Evolutionary conservation across 2,797 vertebrate genomes (phyloP).

Genomic region (Falco berigora): DNA sequence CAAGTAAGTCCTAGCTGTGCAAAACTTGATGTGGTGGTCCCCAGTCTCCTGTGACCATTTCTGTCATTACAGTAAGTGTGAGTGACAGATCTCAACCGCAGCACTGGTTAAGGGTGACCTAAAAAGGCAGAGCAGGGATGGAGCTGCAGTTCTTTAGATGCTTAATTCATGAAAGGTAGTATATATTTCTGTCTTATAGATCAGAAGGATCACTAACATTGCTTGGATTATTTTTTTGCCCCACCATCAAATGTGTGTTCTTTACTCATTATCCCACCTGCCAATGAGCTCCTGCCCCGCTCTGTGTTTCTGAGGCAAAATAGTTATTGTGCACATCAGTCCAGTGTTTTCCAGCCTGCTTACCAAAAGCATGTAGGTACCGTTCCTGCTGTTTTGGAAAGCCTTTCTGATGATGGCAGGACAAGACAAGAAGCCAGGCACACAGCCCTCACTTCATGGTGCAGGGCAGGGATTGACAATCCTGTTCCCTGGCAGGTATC

Average conservation of each 20-base stretch:
- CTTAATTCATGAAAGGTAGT: neutral
- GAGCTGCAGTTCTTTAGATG: neutral
- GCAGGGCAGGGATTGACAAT: neutral
- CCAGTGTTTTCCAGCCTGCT: neutral
- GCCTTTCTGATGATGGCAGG: neutral
- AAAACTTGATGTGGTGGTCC: neutral
- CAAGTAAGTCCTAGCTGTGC: neutral
- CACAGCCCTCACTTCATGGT: neutral
- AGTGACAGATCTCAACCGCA: neutral
- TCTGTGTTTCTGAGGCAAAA: neutral
- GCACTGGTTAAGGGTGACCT: neutral
- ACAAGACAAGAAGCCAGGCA: neutral
- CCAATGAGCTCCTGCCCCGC: neutral
- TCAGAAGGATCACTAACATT: neutral
- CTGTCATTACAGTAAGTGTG: neutral
- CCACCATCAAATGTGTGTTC: neutral
- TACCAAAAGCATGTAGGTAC: fast-evolving
- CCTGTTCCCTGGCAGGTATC: neutral
- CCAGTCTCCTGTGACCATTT: neutral
- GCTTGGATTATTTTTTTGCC: neutral
- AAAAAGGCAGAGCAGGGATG: neutral
- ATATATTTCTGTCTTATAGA: neutral
- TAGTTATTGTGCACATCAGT: neutral
- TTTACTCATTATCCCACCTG: neutral
- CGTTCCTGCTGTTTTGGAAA: neutral